Base-by-base conservation (phyloP, 2,888 invertebrate genomes). In the Calliphora vomitoria region DNA sequence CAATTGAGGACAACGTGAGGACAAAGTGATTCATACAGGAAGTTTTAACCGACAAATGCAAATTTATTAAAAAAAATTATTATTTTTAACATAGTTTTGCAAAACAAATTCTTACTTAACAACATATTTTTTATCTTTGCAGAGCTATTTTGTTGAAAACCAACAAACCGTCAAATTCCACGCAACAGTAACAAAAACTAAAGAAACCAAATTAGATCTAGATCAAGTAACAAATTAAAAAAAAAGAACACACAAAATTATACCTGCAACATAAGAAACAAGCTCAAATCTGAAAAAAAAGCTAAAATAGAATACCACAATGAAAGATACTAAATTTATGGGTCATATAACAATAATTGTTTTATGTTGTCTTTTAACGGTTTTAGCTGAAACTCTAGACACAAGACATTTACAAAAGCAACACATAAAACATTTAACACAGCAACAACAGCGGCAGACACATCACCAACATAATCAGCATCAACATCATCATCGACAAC, bases 401-500 rank as follows among this genome's bases (percentile, higher is more conserved):
- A 80, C 82, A 76, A 85, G 76, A 82, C 80, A 76, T 41, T 68
- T 86, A 53, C 85, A 88, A 72, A 87, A 88, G 41, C 85, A 78
- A 58, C 72, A 83, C 50, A 76, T 85, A 47, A 76, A 76, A 78
- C 66, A 82, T 68, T 55, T 69, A 76, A 35, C 68, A 82, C 72
- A 81, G 55, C 60, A 41, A 47, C 89, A 82, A 25, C 69, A 75
- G 8, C 87, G 86, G 31, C 89, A 79, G 11, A 64, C 85, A 4
- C 60, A 71, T 8, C 83, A 88, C 6, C 81, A 90, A 64, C 85
- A 81, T 38, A 91, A 90, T 80, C 89, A 89, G 15, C 82, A 80
- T 8, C 71, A 85, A 44, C 87, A 75, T 8, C 71, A 86, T 41
- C 83, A 69, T 15, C 75, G 68, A 60, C 80, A 85, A 71, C 87